Percentiles rank a stretch among this genome's conserved stretches.
Conservation (phyloP, 2,113 vertebrate genomes). For the Bubo scandiacus region DNA sequence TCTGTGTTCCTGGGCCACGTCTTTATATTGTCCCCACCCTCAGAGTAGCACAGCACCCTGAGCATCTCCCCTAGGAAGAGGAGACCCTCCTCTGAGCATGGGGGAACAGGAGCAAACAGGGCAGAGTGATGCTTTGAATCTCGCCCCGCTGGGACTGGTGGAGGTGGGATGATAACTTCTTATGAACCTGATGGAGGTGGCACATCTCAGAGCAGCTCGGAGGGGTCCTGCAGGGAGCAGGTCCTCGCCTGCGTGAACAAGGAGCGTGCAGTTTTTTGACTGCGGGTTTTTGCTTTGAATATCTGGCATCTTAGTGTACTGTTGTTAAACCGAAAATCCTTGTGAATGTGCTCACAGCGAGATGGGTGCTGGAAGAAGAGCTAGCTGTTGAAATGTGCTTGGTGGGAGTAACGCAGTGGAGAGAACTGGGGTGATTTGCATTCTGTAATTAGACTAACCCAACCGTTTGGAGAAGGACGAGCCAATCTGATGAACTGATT, state of each 20-base stretch:
- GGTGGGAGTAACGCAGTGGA: neutral
- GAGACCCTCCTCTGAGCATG: neutral
- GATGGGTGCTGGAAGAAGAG: neutral
- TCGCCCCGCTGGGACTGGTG: too few relatives aligned
- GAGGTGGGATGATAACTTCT: neutral
- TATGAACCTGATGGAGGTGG: neutral
- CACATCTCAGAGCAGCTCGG: neutral
- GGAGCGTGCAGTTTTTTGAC: neutral
- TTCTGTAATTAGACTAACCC: neutral
- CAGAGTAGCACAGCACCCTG: neutral
- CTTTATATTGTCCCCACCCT: neutral
- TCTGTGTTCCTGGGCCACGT: rapidly evolving
- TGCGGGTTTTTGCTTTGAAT: neutral
- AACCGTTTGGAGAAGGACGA: neutral
- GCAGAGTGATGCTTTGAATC: neutral
- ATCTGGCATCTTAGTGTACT: neutral
- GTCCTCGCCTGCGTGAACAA: neutral
- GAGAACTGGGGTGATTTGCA: neutral
- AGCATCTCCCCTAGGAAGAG: neutral
- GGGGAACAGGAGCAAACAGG: neutral
- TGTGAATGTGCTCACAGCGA: rapidly evolving
- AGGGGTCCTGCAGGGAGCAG: neutral
- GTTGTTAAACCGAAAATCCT: neutral
- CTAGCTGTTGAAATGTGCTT: neutral
- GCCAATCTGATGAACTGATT: neutral